Evolutionary conservation across 2,888 invertebrate genomes (phyloP), one percentile per base, ranked within the genome.

Genomic region (Rotaria socialis): DNA sequence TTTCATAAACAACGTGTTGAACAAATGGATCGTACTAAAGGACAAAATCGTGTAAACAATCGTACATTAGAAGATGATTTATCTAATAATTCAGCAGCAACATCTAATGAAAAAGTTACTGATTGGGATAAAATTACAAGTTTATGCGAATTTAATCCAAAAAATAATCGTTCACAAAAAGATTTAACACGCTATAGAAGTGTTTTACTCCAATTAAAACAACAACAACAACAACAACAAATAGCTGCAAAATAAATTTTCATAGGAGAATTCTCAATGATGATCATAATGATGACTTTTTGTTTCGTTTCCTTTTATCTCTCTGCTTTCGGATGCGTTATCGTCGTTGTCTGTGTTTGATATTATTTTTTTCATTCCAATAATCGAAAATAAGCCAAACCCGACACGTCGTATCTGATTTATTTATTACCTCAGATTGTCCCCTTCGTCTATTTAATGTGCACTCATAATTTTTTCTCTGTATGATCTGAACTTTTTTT

Each of bases 81-180:
- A 2, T 56, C 58, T 16, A 10, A 58, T 35, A n/a, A 80, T 47
- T 80, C 80, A 24, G 11, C 6, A 67, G 27, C n/a, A 56, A 43
- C 35, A 74, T 85, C 85, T 2, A 80, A 74, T 35, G 75, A 55
- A 22, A 43, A 43, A 47, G n/a, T 75, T 10, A 90, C 90, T 50
- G 97, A 97, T 91, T 98, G 97, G 97, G 96, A 97, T 90, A 94
- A 96, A 87, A 97, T 98, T 89, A 95, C 96, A 3, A 95, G 96
- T 91, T 93, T 97, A 84, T 98, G 97, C 90, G 97, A 98, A 91
- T 98, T 98, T 91, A 98, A 97, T 91, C 96, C 97, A n/a, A 94
- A 96, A 92, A 94, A 94, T 19, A 94, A 94, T 88, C 94, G 95
- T 89, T 94, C 94, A 87, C 95, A 95, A 88, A 95, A 95, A 91